Evolutionary conservation across 2,797 vertebrate species (phyloP).

Genomic region (Simalia tracyae): DNA sequence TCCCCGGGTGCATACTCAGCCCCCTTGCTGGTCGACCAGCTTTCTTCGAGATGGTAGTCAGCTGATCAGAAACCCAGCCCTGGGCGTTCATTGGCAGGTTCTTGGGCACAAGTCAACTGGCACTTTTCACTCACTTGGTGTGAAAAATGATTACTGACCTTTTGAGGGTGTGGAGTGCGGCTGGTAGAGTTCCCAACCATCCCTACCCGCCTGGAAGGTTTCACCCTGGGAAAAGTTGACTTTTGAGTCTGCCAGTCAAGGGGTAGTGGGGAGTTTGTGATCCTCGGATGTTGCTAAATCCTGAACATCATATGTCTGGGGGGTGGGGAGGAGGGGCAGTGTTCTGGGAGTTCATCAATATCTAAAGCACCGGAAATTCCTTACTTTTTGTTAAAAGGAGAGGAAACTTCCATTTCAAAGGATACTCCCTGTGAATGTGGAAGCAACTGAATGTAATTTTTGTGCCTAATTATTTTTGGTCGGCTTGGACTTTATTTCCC

Average conservation of each 20-base stretch:
- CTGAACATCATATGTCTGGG: background rate
- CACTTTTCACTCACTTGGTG: background rate
- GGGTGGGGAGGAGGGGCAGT: background rate
- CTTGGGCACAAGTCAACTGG: background rate
- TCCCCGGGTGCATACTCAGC: background rate
- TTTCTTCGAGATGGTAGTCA: background rate
- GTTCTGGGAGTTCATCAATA: background rate
- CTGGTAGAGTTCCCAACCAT: background rate
- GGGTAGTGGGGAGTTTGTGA: background rate
- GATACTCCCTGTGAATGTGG: conserved; percentile 59
- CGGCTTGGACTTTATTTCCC: background rate
- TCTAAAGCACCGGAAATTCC: background rate
- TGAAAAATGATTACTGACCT: background rate
- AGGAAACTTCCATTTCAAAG: conserved; percentile 24
- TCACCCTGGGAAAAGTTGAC: background rate
- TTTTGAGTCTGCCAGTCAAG: background rate
- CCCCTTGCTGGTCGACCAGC: background rate
- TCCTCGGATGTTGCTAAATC: background rate
- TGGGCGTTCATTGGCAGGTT: background rate
- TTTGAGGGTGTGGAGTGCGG: background rate
- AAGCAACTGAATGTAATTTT: conserved; percentile 67
- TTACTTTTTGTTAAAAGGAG: background rate
- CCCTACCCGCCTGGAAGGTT: background rate
- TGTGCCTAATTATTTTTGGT: conserved; percentile 44
- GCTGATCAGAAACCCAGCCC: background rate